A percentile compares a stretch with the other conserved stretches of the same genome.
phyloP scores from a whole-genome alignment of 2,113 vertebrate species.

The Mesocricetus auratus region DNA sequence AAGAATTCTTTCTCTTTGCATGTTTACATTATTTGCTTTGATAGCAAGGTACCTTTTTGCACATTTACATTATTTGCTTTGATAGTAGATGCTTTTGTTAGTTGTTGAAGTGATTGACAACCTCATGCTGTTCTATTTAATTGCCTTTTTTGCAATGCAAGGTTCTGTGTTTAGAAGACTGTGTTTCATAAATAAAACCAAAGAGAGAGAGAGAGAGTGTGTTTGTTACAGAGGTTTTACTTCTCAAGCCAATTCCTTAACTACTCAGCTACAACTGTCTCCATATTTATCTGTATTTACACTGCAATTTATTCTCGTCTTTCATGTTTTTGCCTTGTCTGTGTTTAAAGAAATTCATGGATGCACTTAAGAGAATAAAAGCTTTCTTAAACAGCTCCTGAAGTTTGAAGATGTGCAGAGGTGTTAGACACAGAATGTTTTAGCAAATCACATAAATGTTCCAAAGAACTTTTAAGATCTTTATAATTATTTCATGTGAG shows the following conservation, averaged over 20 bases:
- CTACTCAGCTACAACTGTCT: slow-evolving; percentile 65
- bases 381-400: background rate
- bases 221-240: slow-evolving; percentile 69
- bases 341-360: slow-evolving; percentile 36
- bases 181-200: slow-evolving; percentile 87
- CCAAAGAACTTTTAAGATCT: slow-evolving; percentile 29
- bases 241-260: slow-evolving; percentile 76
- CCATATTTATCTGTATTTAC: slow-evolving; percentile 74
- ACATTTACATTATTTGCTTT: slow-evolving; percentile 89
- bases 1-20: slow-evolving; percentile 78
- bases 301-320: slow-evolving; percentile 49
- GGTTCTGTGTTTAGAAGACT: slow-evolving; percentile 85
- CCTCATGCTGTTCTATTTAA: slow-evolving; percentile 89
- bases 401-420: slow-evolving; percentile 52
- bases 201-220: background rate
- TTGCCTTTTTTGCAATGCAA: slow-evolving; percentile 86
- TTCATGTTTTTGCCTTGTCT: slow-evolving; percentile 10
- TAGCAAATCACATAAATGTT: slow-evolving; percentile 25
- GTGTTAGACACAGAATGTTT: background rate
- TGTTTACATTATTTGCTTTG: slow-evolving; percentile 87
- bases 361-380: slow-evolving; percentile 63
- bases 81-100: slow-evolving; percentile 88
- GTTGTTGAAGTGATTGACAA: slow-evolving; percentile 87
- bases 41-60: slow-evolving; percentile 79
- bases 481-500: slow-evolving; percentile 27